Percentiles rank a stretch among this genome's conserved stretches.
Evolutionary conservation across 2,797 vertebrate genomes (phyloP).

Genomic region (Lepilemur ruficaudatus): DNA sequence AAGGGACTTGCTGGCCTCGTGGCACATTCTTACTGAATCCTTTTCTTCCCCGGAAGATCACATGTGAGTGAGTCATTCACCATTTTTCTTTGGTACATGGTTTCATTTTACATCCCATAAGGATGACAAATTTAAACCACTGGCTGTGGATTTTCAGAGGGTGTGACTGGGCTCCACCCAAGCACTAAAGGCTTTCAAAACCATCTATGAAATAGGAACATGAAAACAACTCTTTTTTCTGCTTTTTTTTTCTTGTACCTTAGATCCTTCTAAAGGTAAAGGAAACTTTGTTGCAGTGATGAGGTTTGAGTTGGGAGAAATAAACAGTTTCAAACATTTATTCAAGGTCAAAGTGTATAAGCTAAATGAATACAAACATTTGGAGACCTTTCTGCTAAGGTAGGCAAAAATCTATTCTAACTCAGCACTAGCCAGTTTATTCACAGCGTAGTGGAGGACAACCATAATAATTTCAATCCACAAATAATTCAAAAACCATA

Average conservation of each 20-base stretch:
- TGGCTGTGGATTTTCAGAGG: neutral
- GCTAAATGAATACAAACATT: neutral
- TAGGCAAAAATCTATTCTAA: neutral
- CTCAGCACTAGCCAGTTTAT: neutral
- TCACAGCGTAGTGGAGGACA: neutral
- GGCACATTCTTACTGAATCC: neutral
- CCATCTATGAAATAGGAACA: neutral
- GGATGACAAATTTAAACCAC: slow-evolving; percentile 55
- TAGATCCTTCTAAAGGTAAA: neutral
- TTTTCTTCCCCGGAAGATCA: neutral
- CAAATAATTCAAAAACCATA: neutral
- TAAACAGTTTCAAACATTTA: slow-evolving; percentile 19
- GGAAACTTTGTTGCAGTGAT: neutral
- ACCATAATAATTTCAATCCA: neutral
- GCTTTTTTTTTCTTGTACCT: neutral
- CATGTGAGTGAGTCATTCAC: slow-evolving; percentile 58
- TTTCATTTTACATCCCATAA: slow-evolving; percentile 59
- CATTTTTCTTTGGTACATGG: slow-evolving; percentile 16
- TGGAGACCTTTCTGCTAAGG: neutral
- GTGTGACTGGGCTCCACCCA: slow-evolving; percentile 22
- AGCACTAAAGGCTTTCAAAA: slow-evolving; percentile 35
- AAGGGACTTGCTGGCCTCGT: neutral
- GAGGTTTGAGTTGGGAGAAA: neutral
- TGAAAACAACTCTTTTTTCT: neutral
- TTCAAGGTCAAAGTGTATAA: neutral